Evolutionary conservation across 1,140 invertebrate genomes (phyloP), one percentile per base, ranked within the genome.

Genomic region (Neodiprion lecontei): DNA sequence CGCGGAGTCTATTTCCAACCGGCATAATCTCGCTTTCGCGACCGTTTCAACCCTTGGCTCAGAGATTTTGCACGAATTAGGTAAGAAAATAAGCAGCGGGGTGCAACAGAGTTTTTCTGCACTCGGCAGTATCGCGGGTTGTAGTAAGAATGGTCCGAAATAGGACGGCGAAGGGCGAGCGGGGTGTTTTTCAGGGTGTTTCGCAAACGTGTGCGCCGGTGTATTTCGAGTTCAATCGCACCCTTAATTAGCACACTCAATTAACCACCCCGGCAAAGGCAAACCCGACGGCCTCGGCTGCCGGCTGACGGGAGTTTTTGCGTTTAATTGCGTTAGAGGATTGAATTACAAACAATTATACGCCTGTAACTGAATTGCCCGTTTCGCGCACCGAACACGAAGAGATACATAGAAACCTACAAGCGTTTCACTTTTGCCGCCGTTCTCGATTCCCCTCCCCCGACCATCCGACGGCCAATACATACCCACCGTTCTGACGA

Each of bases 321-420:
- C 71, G 68, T 23, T 77, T 76, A 78, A 81, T 76, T 78, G 75
- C 77, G 65, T 82, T 77, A 78, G 78, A 76, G 70, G 78, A 84
- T 83, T 79, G 76, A 82, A 85, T 86, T 85, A 81, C 79, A 69
- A 74, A 79, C 79, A 84, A 85, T 86, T 83, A 82, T 80, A 77
- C 75, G 75, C 67, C 73, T 73, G 74, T 74, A 79, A 79, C 72
- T 73, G 77, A 82, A 84, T 82, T 79, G 79, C 81, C 83, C 78
- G 82, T 80, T 77, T 79, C 77, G 72, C 48, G 53, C 53, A 61
- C 53, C 53, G 53, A 61, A 61, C 53, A 9, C 53, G 53, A 21
- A 21, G 17, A 23, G 70, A 71, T 71, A 71, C 68, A 17, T 14
- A 14, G 40, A 69, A 23, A 69, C 40, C 67, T 11, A 47, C 67